A percentile compares a stretch with the other conserved stretches of the same genome.
phyloP scores from a whole-genome alignment of 1,140 invertebrate species.

The Acromyrmex echinatior region DNA sequence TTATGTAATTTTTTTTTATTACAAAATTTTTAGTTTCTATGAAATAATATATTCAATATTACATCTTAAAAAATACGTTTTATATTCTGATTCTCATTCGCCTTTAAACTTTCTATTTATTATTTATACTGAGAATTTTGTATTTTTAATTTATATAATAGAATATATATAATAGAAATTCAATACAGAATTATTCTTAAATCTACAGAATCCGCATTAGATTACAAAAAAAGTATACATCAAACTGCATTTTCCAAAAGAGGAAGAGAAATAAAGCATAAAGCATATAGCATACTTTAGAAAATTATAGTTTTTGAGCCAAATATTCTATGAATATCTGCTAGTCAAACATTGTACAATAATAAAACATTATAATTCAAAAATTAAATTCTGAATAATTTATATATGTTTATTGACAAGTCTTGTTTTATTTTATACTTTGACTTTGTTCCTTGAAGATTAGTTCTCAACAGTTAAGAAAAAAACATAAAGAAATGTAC shows the following conservation, averaged over 20 bases:
- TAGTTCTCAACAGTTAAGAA: background rate
- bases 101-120: too few species aligned
- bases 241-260: background rate
- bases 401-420: background rate
- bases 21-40: too few species aligned
- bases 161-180: background rate
- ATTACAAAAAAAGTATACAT: background rate
- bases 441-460: background rate
- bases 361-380: background rate
- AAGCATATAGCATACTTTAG: background rate
- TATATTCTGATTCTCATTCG: too few species aligned
- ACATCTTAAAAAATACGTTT: too few species aligned
- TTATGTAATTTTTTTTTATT: too few species aligned
- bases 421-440: background rate
- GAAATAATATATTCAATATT: too few species aligned
- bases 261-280: background rate
- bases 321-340: background rate
- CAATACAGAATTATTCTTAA: background rate
- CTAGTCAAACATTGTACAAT: background rate
- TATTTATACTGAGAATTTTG: too few species aligned
- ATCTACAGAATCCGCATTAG: background rate
- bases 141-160: too few species aligned
- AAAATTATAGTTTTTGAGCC: background rate
- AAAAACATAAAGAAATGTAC: slow-evolving; percentile 79
- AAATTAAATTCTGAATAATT: background rate